A percentile compares a stretch with the other conserved stretches of the same genome.
Evolutionary conservation across 2,113 vertebrate genomes (phyloP).

Genomic region (Cebidichthys violaceus): DNA sequence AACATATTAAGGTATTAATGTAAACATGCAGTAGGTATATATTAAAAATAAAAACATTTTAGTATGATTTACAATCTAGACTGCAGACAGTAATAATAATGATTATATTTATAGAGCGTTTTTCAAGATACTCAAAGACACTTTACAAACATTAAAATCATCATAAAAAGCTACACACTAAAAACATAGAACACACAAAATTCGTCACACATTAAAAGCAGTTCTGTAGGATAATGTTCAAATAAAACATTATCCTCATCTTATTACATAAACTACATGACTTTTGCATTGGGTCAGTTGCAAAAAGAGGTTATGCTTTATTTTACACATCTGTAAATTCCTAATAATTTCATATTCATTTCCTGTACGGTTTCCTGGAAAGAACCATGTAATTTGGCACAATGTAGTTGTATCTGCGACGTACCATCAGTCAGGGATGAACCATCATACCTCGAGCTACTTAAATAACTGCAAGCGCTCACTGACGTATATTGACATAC

Average conservation of each 20-base stretch:
- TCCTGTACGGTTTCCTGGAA: not conserved
- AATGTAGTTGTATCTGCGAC: not conserved
- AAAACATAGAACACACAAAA: too few species aligned
- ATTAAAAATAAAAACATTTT: conserved; percentile 5
- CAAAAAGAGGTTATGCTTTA: not conserved
- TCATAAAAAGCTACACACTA: too few species aligned
- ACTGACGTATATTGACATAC: conserved; percentile 70
- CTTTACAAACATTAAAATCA: too few species aligned
- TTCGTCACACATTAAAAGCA: too few species aligned
- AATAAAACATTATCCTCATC: not conserved
- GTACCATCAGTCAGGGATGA: conserved; percentile 21
- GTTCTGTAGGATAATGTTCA: too few species aligned
- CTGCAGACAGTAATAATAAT: not conserved
- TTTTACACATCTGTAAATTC: not conserved
- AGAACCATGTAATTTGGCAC: conserved; percentile 1
- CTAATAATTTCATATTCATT: not conserved
- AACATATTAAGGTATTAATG: not conserved
- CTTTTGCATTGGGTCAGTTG: not conserved
- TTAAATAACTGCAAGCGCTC: conserved; percentile 51
- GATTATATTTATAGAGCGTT: too few species aligned
- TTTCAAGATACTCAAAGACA: too few species aligned
- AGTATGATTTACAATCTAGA: not conserved
- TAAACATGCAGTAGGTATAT: not conserved
- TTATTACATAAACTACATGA: not conserved
- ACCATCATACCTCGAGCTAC: conserved; percentile 1